Base-by-base conservation (phyloP, 1,140 invertebrate species). In the Rhopalosiphum padi region DNA sequence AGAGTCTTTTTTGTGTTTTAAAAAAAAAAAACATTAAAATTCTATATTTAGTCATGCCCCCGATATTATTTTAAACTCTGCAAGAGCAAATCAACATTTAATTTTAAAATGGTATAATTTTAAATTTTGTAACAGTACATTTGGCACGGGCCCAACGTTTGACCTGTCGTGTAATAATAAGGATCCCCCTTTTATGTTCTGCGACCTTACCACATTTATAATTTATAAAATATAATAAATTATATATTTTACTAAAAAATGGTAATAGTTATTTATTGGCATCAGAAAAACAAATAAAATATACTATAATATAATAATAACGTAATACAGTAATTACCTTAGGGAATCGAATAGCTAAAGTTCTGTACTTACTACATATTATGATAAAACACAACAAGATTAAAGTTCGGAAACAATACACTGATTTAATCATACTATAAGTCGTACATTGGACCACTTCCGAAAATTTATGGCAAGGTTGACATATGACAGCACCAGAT, bases 181-280 rank as follows among this genome's bases (percentile, higher is more conserved):
- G 30, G n/a, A 77, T n/a, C 30, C n/a, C 18, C 60, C 60, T n/a
- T 77, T 77, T 77, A 77, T 77, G 30, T n/a, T 77, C 60, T 77
- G n/a, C n/a, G 60, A 77, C 60, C 60, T 77, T n/a, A 77, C 30
- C 60, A n/a, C 60, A 77, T 77, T 77, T 35, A 77, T 77, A 77
- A 77, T 77, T 77, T n/a, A 77, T 77, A 77, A 77, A 77, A 77
- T 68, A 68, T n/a, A 68, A 68, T 77, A 77, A 18, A 77, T 18
- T 77, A 77, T n/a, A 77, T n/a, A 77, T 77, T 77, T 77, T 77
- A 77, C 30, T n/a, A 77, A 77, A 77, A 77, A 77, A 77, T 77
- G 30, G 21, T 77, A 77, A 77, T 77, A 15, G 60, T 77, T n/a
- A 77, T 77, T 77, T 77, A 77, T 77, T 77, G 60, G 60, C 60